Evolutionary conservation across 2,888 invertebrate genomes (phyloP), one percentile per base, ranked within the genome.

Genomic region (Cyclophora punctaria): DNA sequence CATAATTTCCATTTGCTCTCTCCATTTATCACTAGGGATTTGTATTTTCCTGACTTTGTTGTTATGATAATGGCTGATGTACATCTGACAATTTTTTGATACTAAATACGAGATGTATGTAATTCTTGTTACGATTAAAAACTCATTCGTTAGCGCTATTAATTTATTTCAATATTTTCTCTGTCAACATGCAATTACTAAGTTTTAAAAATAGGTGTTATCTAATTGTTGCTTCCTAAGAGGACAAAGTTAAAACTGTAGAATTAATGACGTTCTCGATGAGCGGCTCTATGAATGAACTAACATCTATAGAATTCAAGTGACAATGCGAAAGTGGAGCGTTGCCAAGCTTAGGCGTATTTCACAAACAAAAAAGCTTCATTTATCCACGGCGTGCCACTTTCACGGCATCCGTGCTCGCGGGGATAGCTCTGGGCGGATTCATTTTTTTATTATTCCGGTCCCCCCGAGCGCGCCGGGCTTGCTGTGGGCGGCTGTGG

Each of bases 351-450:
- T 85, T 82, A 84, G 81, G 79, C 82, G 76, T 80, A 83, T 81
- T 82, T 73, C 73, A 76, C 80, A 83, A 83, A 86, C 83, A 87
- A 85, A 84, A 86, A 85, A 81, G 75, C 75, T 83, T 85, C 83
- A 87, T 87, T 87, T 86, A 85, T 86, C 82, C 84, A 79, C 80
- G 75, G 80, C 78, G 87, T 85, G 84, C 86, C 86, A 86, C 84
- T 87, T 86, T 86, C 87, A 85, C 81, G 80, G 86, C 81, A 81
- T 85, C 85, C 86, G 85, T 67, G 83, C 83, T 83, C 73, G 83
- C 80, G 80, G 85, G 75, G 80, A 78, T 78, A 74, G 76, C 69
- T 68, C 67, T 66, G 78, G 74, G 71, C 63, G 73, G 77, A 71
- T 77, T 78, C 75, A 78, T 80, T 86, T 85, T 84, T 62, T 87